Percentiles rank a stretch among this genome's conserved stretches.
Conservation (phyloP, 2,113 vertebrate species). For the Dasyornis broadbenti region DNA sequence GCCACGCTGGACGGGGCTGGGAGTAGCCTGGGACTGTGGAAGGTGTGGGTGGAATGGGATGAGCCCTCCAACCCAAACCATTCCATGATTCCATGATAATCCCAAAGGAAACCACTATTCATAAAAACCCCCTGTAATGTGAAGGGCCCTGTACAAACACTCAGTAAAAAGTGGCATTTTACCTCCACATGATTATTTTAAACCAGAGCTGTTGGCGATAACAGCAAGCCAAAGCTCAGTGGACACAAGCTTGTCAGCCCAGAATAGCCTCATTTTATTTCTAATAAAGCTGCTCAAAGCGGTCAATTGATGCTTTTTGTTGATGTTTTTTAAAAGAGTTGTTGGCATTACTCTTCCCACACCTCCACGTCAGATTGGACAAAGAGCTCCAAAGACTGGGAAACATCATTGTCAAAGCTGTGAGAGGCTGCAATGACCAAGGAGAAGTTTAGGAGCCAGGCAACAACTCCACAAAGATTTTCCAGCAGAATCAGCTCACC, state of each 20-base stretch:
- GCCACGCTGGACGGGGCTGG: fast-evolving
- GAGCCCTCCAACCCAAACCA: neutral
- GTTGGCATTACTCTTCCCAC: neutral
- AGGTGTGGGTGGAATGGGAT: fast-evolving
- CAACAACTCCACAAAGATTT: neutral
- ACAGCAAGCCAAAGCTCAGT: neutral
- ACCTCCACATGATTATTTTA: neutral
- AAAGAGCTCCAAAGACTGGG: neutral
- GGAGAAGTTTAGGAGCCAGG: neutral
- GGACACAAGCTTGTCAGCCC: neutral
- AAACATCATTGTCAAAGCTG: neutral
- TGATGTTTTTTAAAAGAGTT: neutral
- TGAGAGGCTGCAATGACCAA: neutral
- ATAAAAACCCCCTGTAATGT: neutral
- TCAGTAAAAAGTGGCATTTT: neutral
- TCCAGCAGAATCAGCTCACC: neutral
- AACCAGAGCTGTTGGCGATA: neutral
- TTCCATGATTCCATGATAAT: neutral
- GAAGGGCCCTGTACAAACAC: neutral
- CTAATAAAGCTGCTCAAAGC: neutral
- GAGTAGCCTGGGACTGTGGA: fast-evolving
- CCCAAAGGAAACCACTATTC: neutral
- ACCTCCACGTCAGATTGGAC: neutral
- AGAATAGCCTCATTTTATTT: neutral
- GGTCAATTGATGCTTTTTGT: neutral